Evolutionary conservation across 2,797 vertebrate species (phyloP).

Genomic region (Eulemur rubriventer): DNA sequence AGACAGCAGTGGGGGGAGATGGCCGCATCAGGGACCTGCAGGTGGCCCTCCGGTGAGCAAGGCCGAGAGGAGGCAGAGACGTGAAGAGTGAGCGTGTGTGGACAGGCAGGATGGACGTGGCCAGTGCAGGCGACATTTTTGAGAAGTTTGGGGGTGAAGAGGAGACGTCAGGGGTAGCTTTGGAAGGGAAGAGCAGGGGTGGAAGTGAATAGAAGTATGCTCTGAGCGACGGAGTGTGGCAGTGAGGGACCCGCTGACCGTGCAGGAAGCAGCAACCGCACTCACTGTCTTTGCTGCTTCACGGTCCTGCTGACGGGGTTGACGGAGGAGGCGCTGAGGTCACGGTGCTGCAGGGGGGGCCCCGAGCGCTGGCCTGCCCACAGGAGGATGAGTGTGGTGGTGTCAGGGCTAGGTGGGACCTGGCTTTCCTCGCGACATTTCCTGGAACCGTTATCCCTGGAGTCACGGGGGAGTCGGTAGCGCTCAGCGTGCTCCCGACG

Average conservation of each 20-base stretch:
- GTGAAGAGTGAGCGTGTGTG: fast-evolving
- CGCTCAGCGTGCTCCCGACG: fast-evolving
- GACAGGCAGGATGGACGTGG: fast-evolving
- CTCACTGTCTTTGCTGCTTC: fast-evolving
- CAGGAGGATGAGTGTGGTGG: fast-evolving
- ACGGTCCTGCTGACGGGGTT: fast-evolving
- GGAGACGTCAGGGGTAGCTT: fast-evolving
- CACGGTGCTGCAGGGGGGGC: background rate
- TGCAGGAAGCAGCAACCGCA: fast-evolving
- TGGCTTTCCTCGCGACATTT: background rate
- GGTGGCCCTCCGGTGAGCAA: fast-evolving
- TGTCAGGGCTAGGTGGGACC: fast-evolving
- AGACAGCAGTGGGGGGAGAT: fast-evolving
- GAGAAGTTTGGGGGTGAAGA: no score
- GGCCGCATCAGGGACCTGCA: fast-evolving
- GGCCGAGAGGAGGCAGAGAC: fast-evolving
- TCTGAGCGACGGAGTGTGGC: fast-evolving
- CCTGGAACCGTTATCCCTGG: no score
- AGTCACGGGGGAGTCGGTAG: fast-evolving
- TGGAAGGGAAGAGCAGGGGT: background rate
- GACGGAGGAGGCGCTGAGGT: fast-evolving
- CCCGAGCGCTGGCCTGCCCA: fast-evolving
- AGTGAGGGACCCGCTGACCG: fast-evolving
- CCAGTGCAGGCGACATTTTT: fast-evolving
- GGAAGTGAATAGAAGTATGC: fast-evolving